Base-by-base conservation (phyloP, 2,888 invertebrate genomes). In the Cosmopolites sordidus region DNA sequence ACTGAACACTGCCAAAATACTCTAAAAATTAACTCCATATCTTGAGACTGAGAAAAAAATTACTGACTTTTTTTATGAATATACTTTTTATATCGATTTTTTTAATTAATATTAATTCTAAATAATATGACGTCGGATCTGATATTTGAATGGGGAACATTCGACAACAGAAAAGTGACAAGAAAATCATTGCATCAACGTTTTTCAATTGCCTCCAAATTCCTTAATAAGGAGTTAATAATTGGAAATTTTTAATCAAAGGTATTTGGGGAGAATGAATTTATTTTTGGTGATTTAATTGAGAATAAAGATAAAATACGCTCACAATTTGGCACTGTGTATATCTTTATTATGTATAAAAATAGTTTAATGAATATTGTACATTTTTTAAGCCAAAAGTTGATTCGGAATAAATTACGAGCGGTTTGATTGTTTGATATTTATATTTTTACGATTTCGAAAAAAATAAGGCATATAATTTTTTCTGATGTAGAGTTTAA, bases 1-100 rank as follows among this genome's bases (percentile, higher is more conserved):
- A 72, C 71, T 62, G 63, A 62, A 63, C 72, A 72, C 72, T 72
- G 72, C 72, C 72, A 72, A 62, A 64, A 63, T 65, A 63, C 60
- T 60, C 62, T 56, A 40, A 52, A 49, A 48, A 50, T 48, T 51
- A 45, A 50, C 43, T 55, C 43, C 44, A 55, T 22, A 46, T 52
- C 22, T 50, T 45, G 41, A 51, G 51, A 51, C 51, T 51, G 51
- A 45, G 38, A 43, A 58, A 45, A 49, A 52, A 56, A 57, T 50
- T 59, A 51, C 47, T 33, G 47, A 48, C 40, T 58, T 61, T 56
- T 62, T 63, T 62, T 59, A 64, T 63, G 59, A 52, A 56, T 59
- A 48, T 54, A 27, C 3, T 8, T 22, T 22, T 22, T 22, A 22
- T 22, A 22, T 22, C n/a, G 22, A 5, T 22, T 22, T 22, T 22